Base-by-base conservation (phyloP, 2,888 invertebrate species). In the Metacarcinus magister region DNA sequence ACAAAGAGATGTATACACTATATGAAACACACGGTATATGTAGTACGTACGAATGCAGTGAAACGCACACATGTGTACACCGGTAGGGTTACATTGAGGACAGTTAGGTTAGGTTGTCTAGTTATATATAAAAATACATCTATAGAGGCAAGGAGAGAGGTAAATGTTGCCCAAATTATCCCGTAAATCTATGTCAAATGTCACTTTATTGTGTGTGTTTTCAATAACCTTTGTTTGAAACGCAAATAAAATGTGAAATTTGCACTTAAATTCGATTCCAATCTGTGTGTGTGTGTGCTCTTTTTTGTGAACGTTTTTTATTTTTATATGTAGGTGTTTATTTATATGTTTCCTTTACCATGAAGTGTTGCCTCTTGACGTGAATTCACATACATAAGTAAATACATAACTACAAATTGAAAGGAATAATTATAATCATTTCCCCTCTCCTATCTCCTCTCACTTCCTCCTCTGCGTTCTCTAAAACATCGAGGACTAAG, bases 91-190 rank as follows among this genome's bases (percentile, higher is more conserved):
- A 91, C 44, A 91, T n/a, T 13, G 91, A 91, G 16, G 46, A 46
- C 23, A 46, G n/a, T 91, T 46, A 44, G 44, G 90, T 46, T 44
- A 91, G 5, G 82, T 82, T 32, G 82, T 82, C 82, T 82, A 46
- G 10, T 44, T 19, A 91, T 44, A 89, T 39, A 89, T 23, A 91
- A 46, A 91, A 46, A 91, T 46, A 82, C 82, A 82, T 82, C 82
- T 82, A 82, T 82, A 32, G 82, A n/a, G 44, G 46, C 5, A 5
- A 46, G 43, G 91, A 44, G 91, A 46, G 91, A n/a, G 44, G 43
- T 43, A 91, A n/a, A 19, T 23, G 5, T 23, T 8, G 91, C 3
- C 7, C 5, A 2, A 32, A 82, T 82, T 82, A 23, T 5, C n/a
- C 19, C 2, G 67, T 16, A 89, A 44, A 54, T 32, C 67, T 23